Percentiles rank a stretch among this genome's conserved stretches.
Evolutionary conservation across 1,140 invertebrate species (phyloP).

Genomic region (Bombus breviceps): DNA sequence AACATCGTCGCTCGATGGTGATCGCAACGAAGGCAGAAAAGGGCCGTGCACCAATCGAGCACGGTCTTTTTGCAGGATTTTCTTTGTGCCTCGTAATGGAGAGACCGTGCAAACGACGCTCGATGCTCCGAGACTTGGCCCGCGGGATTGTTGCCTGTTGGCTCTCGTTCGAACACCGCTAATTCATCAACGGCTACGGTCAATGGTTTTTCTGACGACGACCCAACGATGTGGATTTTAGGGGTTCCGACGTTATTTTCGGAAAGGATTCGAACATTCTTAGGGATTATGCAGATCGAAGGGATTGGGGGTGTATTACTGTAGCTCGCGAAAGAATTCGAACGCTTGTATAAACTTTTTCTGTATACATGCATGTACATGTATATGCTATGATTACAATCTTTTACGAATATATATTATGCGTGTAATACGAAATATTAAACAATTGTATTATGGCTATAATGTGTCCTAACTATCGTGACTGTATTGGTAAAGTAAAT

Average conservation of each 20-base stretch:
- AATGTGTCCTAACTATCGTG: no score
- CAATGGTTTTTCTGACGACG: not conserved
- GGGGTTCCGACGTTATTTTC: no score
- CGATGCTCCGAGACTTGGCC: not conserved
- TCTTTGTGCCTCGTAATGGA: slow-evolving; percentile 35
- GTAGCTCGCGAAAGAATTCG: no score
- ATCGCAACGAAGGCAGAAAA: slow-evolving; percentile 38
- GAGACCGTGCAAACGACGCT: slow-evolving; percentile 19
- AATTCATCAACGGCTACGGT: slow-evolving; percentile 26
- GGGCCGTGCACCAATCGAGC: slow-evolving; percentile 43
- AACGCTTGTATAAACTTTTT: no score
- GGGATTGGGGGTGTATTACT: no score
- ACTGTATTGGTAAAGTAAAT: no score
- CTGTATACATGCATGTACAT: no score
- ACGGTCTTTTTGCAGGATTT: slow-evolving; percentile 52
- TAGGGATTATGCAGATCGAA: not conserved
- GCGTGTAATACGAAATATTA: no score
- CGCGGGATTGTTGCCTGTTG: slow-evolving; percentile 14
- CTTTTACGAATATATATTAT: no score
- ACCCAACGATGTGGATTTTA: no score
- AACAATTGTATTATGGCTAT: no score
- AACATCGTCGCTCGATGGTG: slow-evolving; percentile 1
- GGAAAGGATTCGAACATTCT: not conserved
- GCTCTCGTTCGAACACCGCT: slow-evolving; percentile 14
- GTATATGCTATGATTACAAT: no score